These are phyloP conservation scores for Oikopleura vanhoeffeni DNA, from an alignment of 23 tunicate genomes.

Conservation along the genomic window DNA sequence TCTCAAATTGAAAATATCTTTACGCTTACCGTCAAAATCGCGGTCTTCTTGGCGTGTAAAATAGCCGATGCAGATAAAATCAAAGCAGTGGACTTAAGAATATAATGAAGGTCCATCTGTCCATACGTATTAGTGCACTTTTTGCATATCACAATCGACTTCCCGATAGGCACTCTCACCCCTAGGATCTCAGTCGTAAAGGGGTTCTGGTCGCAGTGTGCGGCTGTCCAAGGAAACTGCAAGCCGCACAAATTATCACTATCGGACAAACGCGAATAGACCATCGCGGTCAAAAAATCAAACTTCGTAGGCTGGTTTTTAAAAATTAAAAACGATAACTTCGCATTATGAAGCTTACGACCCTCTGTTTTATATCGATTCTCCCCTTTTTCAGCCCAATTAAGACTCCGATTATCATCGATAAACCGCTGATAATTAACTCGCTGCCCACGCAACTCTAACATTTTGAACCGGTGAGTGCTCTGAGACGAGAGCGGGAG, in stretches of 20 bases:
- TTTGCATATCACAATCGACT: too few species aligned
- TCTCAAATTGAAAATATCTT: too few species aligned
- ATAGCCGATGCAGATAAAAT: not conserved
- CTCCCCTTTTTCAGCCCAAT: not conserved
- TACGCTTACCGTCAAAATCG: too few species aligned
- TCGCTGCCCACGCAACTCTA: too few species aligned
- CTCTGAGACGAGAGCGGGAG: too few species aligned
- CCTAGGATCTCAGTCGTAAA: too few species aligned
- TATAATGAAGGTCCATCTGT: constrained; percentile 1
- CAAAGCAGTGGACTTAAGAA: not conserved
- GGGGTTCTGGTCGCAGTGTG: too few species aligned
- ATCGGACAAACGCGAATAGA: not conserved
- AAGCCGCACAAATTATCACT: not conserved
- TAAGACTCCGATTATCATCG: not conserved
- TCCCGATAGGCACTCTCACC: too few species aligned
- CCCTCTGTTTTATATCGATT: not conserved
- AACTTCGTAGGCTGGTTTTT: not conserved
- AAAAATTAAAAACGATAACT: not conserved
- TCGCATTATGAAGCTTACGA: not conserved
- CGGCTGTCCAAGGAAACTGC: not conserved
- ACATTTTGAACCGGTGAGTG: too few species aligned
- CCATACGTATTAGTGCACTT: too few species aligned
- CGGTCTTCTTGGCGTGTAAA: too few species aligned
- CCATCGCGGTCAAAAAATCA: not conserved
- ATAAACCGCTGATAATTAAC: too few species aligned